A percentile compares a stretch with the other conserved stretches of the same genome.
Evolutionary conservation across 2,888 invertebrate species (phyloP).

Genomic region (Papilio gigon): DNA sequence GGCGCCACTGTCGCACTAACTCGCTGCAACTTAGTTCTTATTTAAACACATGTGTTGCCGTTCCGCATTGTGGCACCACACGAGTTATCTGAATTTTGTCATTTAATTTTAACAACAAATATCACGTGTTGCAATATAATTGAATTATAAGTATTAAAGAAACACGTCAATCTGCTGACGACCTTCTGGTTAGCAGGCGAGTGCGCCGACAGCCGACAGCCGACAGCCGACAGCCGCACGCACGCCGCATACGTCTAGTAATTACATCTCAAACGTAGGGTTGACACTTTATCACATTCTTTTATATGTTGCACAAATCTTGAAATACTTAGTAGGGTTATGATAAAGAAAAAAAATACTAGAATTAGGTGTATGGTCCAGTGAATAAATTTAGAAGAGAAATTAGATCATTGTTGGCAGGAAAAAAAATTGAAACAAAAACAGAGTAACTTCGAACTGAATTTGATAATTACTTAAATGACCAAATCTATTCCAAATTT

Average conservation of each 20-base stretch:
- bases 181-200: constrained; percentile 26
- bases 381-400: too few relatives aligned
- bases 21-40: not conserved
- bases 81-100: not conserved
- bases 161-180: constrained; percentile 16
- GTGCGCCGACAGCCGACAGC: not conserved
- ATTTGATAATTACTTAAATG: too few relatives aligned
- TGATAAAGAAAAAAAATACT: too few relatives aligned
- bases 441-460: too few relatives aligned
- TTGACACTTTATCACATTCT: constrained; percentile 7
- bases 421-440: too few relatives aligned
- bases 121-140: not conserved
- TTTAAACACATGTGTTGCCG: not conserved
- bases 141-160: not conserved
- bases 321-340: too few relatives aligned
- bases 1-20: not conserved
- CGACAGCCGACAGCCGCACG: constrained; percentile 9
- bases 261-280: constrained; percentile 10
- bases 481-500: too few relatives aligned
- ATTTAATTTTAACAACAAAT: not conserved
- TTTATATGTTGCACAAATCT: too few relatives aligned
- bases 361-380: too few relatives aligned
- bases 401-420: too few relatives aligned
- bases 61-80: not conserved
- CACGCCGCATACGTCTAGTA: constrained; percentile 26